A percentile compares a stretch with the other conserved stretches of the same genome.
These are phyloP conservation scores for Dunckerocampus dactyliophorus DNA, from an alignment of 2,113 vertebrate genomes.

Conservation along the genomic window DNA sequence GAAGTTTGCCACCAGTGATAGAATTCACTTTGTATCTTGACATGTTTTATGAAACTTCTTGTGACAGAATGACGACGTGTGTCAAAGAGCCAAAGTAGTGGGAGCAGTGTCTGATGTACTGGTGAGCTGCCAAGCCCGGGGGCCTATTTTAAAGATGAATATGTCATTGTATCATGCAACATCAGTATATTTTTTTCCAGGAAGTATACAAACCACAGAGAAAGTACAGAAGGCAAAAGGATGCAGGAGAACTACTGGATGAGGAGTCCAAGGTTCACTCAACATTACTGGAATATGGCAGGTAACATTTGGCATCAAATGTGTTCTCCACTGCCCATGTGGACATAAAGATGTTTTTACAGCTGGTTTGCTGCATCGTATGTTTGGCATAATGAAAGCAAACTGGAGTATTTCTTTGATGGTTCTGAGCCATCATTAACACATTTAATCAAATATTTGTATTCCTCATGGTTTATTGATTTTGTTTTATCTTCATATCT, in stretches of 20 bases:
- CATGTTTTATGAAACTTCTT: conserved; percentile 3
- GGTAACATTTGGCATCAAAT: conserved; percentile 61
- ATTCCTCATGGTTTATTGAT: conserved; percentile 5
- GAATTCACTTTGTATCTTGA: background rate
- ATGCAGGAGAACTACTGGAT: conserved; percentile 82
- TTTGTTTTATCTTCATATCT: background rate
- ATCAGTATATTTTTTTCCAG: conserved; percentile 59
- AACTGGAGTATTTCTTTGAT: conserved; percentile 11
- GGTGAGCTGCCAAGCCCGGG: conserved; percentile 67
- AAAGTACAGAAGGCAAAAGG: conserved; percentile 84
- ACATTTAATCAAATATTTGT: background rate
- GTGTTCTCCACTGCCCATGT: background rate
- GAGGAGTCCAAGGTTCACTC: conserved; percentile 94
- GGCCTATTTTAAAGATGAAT: background rate
- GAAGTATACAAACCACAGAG: conserved; percentile 91
- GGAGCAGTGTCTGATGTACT: conserved; percentile 77
- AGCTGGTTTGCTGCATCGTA: too few species aligned
- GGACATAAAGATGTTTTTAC: too few species aligned
- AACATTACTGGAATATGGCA: conserved; percentile 92
- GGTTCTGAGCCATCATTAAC: background rate
- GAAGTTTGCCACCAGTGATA: background rate
- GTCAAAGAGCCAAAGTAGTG: conserved; percentile 79
- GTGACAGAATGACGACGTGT: conserved; percentile 87
- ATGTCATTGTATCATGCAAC: background rate
- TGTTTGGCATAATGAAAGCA: conserved; percentile 38